A percentile compares a stretch with the other conserved stretches of the same genome.
These are phyloP conservation scores for Folsomia candida DNA, from an alignment of 2,888 invertebrate genomes.

Conservation along the genomic window DNA sequence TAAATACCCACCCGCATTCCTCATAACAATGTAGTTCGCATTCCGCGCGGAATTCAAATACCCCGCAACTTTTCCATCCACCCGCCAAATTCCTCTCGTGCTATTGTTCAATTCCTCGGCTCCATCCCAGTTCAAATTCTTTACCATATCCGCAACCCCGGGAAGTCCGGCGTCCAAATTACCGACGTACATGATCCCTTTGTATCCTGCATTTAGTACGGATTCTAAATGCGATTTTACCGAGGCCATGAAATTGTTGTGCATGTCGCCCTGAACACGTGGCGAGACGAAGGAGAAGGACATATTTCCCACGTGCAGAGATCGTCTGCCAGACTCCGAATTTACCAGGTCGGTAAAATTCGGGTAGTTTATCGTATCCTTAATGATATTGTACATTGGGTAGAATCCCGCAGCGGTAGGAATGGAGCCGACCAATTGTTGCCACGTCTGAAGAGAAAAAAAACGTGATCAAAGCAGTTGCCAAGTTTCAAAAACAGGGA, in stretches of 20 bases:
- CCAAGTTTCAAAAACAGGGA: too few species aligned
- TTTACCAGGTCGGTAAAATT: slow-evolving; percentile 10
- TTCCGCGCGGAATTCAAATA: background rate
- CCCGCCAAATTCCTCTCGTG: background rate
- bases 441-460: too few species aligned
- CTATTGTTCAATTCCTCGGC: background rate
- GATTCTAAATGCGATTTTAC: background rate
- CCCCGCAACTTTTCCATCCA: slow-evolving; percentile 3
- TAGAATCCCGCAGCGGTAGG: too few species aligned
- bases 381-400: too few species aligned
- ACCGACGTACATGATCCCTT: slow-evolving; percentile 3
- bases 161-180: background rate
- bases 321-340: slow-evolving; percentile 2
- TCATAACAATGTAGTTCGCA: slow-evolving; percentile 5
- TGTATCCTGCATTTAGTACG: slow-evolving; percentile 10
- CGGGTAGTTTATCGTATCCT: too few species aligned
- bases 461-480: too few species aligned
- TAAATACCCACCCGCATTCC: too few species aligned
- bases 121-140: slow-evolving; percentile 4
- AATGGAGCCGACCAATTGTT: too few species aligned
- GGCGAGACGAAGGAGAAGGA: slow-evolving; percentile 1
- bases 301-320: slow-evolving; percentile 22
- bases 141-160: background rate
- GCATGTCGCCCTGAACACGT: background rate
- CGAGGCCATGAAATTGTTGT: background rate